phyloP scores from a whole-genome alignment of 23 tunicate genomes.

The Trididemnum nubilum region DNA sequence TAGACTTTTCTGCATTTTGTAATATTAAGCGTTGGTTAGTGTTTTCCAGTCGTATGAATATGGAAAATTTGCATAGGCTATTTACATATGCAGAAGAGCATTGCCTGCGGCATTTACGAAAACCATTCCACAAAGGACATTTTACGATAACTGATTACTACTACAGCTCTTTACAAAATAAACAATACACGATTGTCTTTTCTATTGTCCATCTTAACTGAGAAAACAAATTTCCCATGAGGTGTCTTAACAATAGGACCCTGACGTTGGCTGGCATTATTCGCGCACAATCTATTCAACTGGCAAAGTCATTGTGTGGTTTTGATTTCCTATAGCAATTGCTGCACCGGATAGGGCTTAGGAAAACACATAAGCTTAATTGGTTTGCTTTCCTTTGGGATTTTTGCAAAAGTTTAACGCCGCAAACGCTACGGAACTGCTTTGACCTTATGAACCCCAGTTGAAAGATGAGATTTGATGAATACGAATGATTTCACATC shows the following conservation, averaged over 20 bases:
- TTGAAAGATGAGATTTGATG: too few species aligned
- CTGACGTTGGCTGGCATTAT: background rate
- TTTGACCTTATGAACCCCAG: background rate
- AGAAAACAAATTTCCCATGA: background rate
- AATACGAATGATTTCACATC: too few species aligned
- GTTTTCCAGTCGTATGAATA: too few species aligned
- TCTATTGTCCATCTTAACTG: background rate
- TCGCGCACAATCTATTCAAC: background rate
- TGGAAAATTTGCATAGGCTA: too few species aligned
- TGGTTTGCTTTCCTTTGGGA: background rate
- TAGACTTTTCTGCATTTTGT: too few species aligned
- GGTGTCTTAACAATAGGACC: background rate
- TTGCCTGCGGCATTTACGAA: too few species aligned
- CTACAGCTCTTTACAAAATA: too few species aligned
- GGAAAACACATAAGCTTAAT: background rate
- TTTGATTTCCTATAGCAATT: background rate
- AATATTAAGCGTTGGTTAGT: too few species aligned
- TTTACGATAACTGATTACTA: too few species aligned
- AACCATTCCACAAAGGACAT: too few species aligned
- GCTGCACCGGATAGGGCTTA: slow-evolving; percentile 5
- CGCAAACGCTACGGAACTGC: background rate
- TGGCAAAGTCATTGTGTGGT: slow-evolving; percentile 1
- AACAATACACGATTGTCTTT: too few species aligned
- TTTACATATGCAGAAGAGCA: too few species aligned
- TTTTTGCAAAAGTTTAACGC: background rate